Evolutionary conservation across 2,113 vertebrate genomes (phyloP), one percentile per base, ranked within the genome.

Genomic region (Sisor rabdophorus): DNA sequence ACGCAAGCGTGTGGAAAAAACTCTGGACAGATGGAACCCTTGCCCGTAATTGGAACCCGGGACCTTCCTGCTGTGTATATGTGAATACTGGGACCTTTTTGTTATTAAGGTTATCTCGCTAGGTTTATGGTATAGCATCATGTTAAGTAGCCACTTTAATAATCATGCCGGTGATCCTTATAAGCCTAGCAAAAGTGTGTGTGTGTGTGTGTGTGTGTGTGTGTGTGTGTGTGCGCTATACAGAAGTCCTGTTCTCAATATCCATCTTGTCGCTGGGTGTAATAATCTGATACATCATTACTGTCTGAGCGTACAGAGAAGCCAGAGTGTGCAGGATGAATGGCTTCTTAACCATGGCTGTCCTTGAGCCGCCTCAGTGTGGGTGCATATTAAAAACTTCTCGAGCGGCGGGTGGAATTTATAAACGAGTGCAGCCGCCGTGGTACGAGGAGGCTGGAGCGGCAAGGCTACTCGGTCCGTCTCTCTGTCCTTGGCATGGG

Each of bases 351-450:
- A 84, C 17, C 19, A 78, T 80, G 82, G 82, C 61, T 8, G 85
- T 89, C 90, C 91, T 92, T 92, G 88, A 91, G 85, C 84, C 67
- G 50, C 16, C 15, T 81, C n/a, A 73, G 82, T 87, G 84, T 87
- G 81, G 78, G 74, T 89, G 80, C 80, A 87, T 91, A 89, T 91
- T 90, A 91, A 91, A 88, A 87, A 82, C 79, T 83, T 85, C 79
- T 76, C 81, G 53, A 50, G 79, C 78, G 74, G 83, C 76, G 84
- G 89, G 76, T 73, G 89, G 91, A 93, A 89, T 93, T 93, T 90
- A 88, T 90, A 85, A 90, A 79, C 53, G 50, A 85, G 73, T 85
- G 82, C 80, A 63, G 80, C 52, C 22, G n/a, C 44, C 22, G 16
- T 36, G 8, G 47, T 47, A n/a, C 16, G 17, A 68, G 74, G 36